A percentile compares a stretch with the other conserved stretches of the same genome.
These are phyloP conservation scores for Zaprionus bogoriensis DNA, from an alignment of 2,888 invertebrate species.

Conservation along the genomic window DNA sequence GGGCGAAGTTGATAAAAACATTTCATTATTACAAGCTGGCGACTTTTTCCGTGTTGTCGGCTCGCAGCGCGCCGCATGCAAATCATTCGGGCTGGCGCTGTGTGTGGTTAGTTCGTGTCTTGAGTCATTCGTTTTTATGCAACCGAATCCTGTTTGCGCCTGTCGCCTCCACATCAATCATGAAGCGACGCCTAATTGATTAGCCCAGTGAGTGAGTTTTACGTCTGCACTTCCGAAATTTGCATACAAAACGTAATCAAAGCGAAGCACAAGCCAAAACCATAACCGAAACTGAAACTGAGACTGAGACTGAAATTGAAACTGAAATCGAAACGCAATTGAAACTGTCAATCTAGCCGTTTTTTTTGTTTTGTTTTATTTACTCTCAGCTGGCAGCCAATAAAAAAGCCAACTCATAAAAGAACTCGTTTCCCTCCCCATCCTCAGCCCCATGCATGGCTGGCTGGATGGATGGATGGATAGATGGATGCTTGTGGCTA, in stretches of 20 bases:
- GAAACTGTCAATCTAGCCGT: conserved; percentile 15
- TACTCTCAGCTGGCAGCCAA: conserved; percentile 3
- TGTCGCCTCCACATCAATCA: conserved; percentile 57
- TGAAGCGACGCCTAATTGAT: conserved; percentile 53
- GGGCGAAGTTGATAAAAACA: conserved; percentile 47
- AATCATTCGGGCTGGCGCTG: conserved; percentile 30
- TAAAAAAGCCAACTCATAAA: conserved; percentile 24
- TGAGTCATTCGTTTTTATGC: conserved; percentile 64
- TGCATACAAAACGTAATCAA: conserved; percentile 39
- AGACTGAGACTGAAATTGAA: conserved; percentile 24
- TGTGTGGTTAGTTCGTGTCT: conserved; percentile 73
- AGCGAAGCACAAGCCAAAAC: conserved; percentile 8
- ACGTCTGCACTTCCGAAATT: conserved; percentile 63
- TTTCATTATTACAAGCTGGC: conserved; percentile 59
- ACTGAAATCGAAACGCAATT: conserved; percentile 28
- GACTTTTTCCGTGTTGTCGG: conserved; percentile 57
- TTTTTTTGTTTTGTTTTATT: not conserved
- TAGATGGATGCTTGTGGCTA: conserved; percentile 66
- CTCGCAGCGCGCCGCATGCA: conserved; percentile 31
- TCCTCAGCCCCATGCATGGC: too few relatives aligned
- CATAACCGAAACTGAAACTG: conserved; percentile 1
- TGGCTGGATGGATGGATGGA: too few relatives aligned
- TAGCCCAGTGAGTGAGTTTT: conserved; percentile 14
- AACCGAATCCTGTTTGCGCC: conserved; percentile 17
- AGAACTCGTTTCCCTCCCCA: conserved; percentile 30